A percentile compares a stretch with the other conserved stretches of the same genome.
Conservation (phyloP, 1,140 invertebrate genomes). For the Copidosoma floridanum region DNA sequence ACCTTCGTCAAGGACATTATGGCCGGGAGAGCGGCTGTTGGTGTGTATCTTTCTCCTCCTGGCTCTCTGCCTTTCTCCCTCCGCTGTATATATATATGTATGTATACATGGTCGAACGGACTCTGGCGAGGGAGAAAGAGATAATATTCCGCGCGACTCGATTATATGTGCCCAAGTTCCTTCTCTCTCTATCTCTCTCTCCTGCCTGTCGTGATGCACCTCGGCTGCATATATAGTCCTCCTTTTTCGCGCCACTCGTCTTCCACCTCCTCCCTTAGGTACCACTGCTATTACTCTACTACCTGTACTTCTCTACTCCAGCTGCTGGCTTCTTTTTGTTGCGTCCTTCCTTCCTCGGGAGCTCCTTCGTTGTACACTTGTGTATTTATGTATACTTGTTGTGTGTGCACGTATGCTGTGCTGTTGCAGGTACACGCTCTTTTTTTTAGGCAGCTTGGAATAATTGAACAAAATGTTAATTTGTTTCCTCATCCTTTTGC, state of each 20-base stretch:
- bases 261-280: neutral
- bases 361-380: no score
- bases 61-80: neutral
- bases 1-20: conserved; percentile 22
- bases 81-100: no score
- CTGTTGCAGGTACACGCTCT: neutral
- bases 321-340: conserved; percentile 1
- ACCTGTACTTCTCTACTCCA: neutral
- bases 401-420: no score
- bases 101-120: neutral
- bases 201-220: no score
- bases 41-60: neutral
- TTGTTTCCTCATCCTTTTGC: no score
- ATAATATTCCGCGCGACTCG: conserved; percentile 11
- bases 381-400: no score
- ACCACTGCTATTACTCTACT: conserved; percentile 1
- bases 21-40: conserved; percentile 23
- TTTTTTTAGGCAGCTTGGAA: conserved; percentile 3
- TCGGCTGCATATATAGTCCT: no score
- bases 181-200: no score
- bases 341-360: neutral
- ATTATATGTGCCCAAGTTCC: conserved; percentile 23
- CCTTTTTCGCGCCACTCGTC: no score
- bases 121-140: conserved; percentile 6
- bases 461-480: conserved; percentile 26